Base-by-base conservation (phyloP, 2,888 invertebrate species). In the Ligdia adustata region DNA sequence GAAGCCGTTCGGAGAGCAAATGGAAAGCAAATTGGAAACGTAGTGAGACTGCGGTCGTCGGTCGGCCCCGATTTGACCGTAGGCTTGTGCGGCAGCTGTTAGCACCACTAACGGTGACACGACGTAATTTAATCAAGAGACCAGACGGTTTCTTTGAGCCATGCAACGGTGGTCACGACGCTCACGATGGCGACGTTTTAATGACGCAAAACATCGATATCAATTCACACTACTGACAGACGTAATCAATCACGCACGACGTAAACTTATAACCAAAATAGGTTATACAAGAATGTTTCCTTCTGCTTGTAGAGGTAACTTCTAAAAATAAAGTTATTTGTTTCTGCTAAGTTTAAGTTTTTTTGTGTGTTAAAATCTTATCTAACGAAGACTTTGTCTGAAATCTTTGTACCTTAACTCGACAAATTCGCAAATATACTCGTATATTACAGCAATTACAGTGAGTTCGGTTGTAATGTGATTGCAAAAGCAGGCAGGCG, bases 21-120 rank as follows among this genome's bases (percentile, higher is more conserved):
- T 75, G 75, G 75, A 80, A 81, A 79, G 73, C 74, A 72, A 80
- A 78, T 75, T 78, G 74, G 69, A 78, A 77, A 72, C 68, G 57
- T 72, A 69, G 68, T 69, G 63, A 65, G 44, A 45, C 57, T 62
- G 60, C 57, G 44, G 47, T 47, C 41, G 9, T 15, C 20, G 60
- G 57, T n/a, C 56, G 62, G 50, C 67, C 62, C 60, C 64, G 49
- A 63, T 69, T 49, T 51, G 50, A 57, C 45, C 56, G 52, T 46
- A 42, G 42, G 42, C 32, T 9, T 34, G 40, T 34, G 39, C 53
- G 50, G 41, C 47, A 47, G 43, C 48, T 49, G 55, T 50, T 57
- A 57, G 45, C 57, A 52, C 42, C 59, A 57, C 61, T 69, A 72
- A 67, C 73, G 67, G 62, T 67, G 72, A 70, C 69, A 68, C 52